Conservation (phyloP, 2,113 vertebrate genomes). For the Oreochromis tanganicae region DNA sequence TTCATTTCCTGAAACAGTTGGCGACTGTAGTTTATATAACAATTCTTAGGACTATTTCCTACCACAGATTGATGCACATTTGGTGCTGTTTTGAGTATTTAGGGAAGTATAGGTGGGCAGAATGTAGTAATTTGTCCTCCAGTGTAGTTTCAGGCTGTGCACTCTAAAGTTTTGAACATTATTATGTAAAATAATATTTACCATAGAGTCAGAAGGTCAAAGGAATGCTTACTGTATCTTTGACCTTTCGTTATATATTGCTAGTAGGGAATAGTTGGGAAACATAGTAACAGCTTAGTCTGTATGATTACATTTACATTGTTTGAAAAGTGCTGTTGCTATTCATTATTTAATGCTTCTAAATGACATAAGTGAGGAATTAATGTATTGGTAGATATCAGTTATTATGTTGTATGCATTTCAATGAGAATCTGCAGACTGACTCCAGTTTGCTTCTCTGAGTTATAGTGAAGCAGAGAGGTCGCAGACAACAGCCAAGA, state of each 20-base stretch:
- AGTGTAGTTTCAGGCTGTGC: neutral
- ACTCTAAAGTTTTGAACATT: neutral
- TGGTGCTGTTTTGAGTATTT: neutral
- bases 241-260: neutral
- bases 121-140: neutral
- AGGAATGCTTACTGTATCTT: neutral
- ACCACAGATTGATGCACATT: neutral
- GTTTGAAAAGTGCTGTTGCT: neutral
- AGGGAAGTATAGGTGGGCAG: neutral
- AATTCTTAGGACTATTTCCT: neutral
- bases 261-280: neutral
- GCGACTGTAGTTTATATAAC: neutral
- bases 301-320: neutral
- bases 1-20: neutral
- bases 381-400: neutral
- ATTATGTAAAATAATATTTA: neutral
- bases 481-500: conserved; percentile 12
- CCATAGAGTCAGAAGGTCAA: neutral
- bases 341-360: neutral
- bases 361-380: neutral
- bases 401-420: neutral
- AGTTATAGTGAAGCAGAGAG: neutral
- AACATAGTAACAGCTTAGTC: neutral
- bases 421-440: neutral
- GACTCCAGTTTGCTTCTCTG: neutral